Evolutionary conservation across 2,113 vertebrate species (phyloP).

Genomic region (Tenebrosternarchus preto): DNA sequence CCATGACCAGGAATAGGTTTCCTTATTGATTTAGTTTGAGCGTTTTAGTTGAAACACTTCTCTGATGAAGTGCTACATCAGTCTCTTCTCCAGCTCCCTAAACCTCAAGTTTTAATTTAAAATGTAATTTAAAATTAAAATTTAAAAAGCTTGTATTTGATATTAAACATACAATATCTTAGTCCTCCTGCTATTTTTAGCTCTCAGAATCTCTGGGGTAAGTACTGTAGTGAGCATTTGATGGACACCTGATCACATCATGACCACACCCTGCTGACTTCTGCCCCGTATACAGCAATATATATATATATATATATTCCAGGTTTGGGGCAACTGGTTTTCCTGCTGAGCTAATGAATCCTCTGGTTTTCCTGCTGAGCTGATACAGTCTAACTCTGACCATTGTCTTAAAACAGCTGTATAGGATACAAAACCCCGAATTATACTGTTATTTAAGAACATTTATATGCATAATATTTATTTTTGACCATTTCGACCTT

Average conservation of each 20-base stretch:
- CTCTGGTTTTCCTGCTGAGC: conserved; percentile 16
- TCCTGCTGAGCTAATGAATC: conserved; percentile 4
- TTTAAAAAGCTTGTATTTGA: conserved; percentile 2
- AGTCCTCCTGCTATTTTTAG: conserved; percentile 45
- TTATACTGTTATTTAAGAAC: conserved; percentile 29
- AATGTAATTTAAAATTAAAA: neutral
- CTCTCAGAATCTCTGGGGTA: conserved; percentile 47
- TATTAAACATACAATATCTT: conserved; percentile 21
- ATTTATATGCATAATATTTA: conserved; percentile 10
- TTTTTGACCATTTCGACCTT: conserved; percentile 14
- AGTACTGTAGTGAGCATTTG: neutral
- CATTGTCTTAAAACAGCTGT: conserved; percentile 29
- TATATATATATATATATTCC: conserved; percentile 46
- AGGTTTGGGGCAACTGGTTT: conserved; percentile 37
- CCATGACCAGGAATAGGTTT: neutral
- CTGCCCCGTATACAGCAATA: neutral
- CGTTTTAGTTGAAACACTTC: neutral
- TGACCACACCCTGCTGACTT: conserved; percentile 28
- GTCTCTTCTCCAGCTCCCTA: neutral
- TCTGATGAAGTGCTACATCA: neutral
- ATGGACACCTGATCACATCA: conserved; percentile 43
- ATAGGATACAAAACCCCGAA: neutral
- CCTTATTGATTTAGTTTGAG: neutral
- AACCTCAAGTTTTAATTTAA: neutral
- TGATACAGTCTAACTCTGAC: conserved; percentile 31